Base-by-base conservation (phyloP, 37 sponge, comb jelly and placozoan genomes). In the Spongilla lacustris region DNA sequence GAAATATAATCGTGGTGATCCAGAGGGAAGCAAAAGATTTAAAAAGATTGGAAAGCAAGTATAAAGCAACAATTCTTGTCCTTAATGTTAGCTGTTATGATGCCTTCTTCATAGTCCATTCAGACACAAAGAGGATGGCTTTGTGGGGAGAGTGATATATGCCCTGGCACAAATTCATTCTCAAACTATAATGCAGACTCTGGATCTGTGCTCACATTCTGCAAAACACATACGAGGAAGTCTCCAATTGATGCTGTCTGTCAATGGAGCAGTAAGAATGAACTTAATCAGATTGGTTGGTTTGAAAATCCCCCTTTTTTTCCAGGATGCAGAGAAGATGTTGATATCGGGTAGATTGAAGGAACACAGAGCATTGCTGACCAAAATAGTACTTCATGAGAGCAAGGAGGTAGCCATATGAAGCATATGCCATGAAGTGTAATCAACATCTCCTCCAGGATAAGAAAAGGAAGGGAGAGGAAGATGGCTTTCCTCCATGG, bases 71-170 rank as follows among this genome's bases (percentile, higher is more conserved):
- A 19, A 1, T 10, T 58, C 11, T 17, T 17, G 19, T 17, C 21
- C 41, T 9, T 6, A 6, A 58, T n/a, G n/a, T n/a, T n/a, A n/a
- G n/a, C 19, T 14, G 19, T 58, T 58, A 17, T 58, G 12, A 58
- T 58, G 58, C 58, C 58, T 58, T 58, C 21, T 58, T 58, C 21
- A 10, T 58, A 58, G 14, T 58, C 21, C 11, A 17, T 14, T 10
- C 58, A 58, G 58, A 17, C 58, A 58, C 19, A 58, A 58, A 58
- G 58, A 58, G 19, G 21, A 17, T 80, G 88, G 88, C 67, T 92
- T 84, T 48, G 79, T 92, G 85, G 92, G 92, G 12, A 67, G 92
- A 6, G 36, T 69, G 22, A 83, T 88, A 81, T 73, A 75, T 38
- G 73, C 67, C 41, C 84, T 92, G 24, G 50, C 70, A 26, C 38